Evolutionary conservation across 2,113 vertebrate genomes (phyloP), one percentile per base, ranked within the genome.

Genomic region (Abramis brama): DNA sequence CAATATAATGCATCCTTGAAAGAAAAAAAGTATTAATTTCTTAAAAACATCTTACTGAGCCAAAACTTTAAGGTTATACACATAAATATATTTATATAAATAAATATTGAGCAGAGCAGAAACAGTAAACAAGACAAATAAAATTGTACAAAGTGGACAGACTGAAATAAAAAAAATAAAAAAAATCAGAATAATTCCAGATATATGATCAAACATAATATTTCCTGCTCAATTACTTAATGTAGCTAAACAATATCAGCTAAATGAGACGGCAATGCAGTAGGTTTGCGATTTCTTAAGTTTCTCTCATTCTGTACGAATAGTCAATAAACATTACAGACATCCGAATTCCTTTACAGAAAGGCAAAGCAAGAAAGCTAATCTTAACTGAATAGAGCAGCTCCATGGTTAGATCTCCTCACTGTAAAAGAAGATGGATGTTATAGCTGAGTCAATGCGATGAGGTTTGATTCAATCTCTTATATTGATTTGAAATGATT

Each of bases 401-500:
- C n/a, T 75, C 2, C 1, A 4, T 27, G 27, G 47, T 77, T 33
- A 30, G n/a, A 77, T 19, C 47, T 77, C 75, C 50, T 55, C 50
- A 30, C 47, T 33, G 75, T 33, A 77, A 77, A 77, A 77, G 74
- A 77, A 77, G 75, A 77, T 77, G 75, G 75, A 68, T 82, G 43
- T 66, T 82, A 52, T 4, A 66, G 62, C 79, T 33, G n/a, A 68
- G 59, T 81, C 74, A 19, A 77, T 77, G 75, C 50, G 25, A 80
- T 64, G 59, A 80, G 78, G 33, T 80, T 64, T 64, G 59, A 80
- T 43, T 52, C 27, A 82, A 33, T 82, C 45, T 82, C 79, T 80
- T 11, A 45, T 77, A 82, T 85, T 45, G 86, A 85, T 77, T 77
- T 52, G 6, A 77, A 55, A 19, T 21, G 74, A 77, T 77, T 77